Evolutionary conservation across 2,888 invertebrate species (phyloP).

Genomic region (Amphipyra berbera): DNA sequence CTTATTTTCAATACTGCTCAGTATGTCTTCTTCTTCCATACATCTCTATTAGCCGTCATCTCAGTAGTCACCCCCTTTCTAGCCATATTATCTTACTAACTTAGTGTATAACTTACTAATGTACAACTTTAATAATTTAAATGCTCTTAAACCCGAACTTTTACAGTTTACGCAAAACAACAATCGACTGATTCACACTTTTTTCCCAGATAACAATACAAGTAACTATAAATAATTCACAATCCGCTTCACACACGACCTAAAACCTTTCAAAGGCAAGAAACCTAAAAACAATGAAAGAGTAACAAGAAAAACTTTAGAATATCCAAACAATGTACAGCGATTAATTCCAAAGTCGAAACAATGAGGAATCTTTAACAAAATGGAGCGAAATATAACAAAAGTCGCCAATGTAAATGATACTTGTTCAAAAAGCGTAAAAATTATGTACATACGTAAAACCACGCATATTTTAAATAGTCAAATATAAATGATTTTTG

Average conservation of each 20-base stretch:
- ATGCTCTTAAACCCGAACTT: background rate
- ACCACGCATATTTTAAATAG: slow-evolving; percentile 62
- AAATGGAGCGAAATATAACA: slow-evolving; percentile 57
- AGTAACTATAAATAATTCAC: slow-evolving; percentile 47
- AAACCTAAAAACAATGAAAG: slow-evolving; percentile 45
- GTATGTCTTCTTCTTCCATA: no score
- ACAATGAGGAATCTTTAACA: slow-evolving; percentile 56
- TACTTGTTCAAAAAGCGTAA: slow-evolving; percentile 70
- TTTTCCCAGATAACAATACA: slow-evolving; percentile 23
- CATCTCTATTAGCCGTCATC: no score
- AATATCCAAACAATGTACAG: slow-evolving; percentile 54
- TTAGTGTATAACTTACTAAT: no score
- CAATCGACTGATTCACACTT: slow-evolving; percentile 19
- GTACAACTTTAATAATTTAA: no score
- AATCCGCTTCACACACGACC: slow-evolving; percentile 52
- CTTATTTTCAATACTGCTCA: no score
- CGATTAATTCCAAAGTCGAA: slow-evolving; percentile 71
- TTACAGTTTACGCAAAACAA: slow-evolving; percentile 12
- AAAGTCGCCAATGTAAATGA: slow-evolving; percentile 64
- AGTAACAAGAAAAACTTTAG: slow-evolving; percentile 34
- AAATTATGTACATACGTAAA: slow-evolving; percentile 78
- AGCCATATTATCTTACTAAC: no score
- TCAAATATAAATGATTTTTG: slow-evolving; percentile 80
- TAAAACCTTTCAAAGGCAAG: slow-evolving; percentile 43
- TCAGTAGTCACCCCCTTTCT: no score